Evolutionary conservation across 2,888 invertebrate genomes (phyloP), one percentile per base, ranked within the genome.

Genomic region (Euphydryas editha): DNA sequence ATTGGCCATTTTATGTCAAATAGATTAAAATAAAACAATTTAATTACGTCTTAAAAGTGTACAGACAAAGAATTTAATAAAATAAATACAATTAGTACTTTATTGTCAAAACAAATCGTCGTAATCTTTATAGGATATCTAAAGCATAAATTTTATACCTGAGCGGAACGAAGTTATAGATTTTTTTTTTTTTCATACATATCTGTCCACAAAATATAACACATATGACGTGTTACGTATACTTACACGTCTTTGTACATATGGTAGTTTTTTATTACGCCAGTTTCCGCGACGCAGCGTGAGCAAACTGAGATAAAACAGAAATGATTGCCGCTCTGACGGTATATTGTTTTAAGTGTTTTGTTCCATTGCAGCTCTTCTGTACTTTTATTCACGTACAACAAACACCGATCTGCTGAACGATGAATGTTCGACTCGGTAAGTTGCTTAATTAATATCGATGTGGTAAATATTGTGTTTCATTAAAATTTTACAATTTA

Each of bases 251-350:
- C 59, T 68, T 59, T 49, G 59, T 66, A 61, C 81, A 85, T 80
- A 82, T 81, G 81, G 82, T 85, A 86, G 87, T 89, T 91, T 92
- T 90, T 90, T 91, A 91, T 90, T 87, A 84, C 85, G 80, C 80
- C 85, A 82, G 88, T 87, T 88, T 86, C 88, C 88, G 87, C 80
- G 81, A 82, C 85, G 78, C 81, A 81, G 86, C 86, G 87, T 91
- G 92, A 84, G 83, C 90, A 89, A 90, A 90, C 90, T 87, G 84
- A 86, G 90, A 92, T 92, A 92, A 91, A 91, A 89, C 87, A 86
- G 86, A 84, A 91, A 88, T 88, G 88, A 91, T 91, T 88, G 90
- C 90, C 87, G 87, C 87, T 85, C 85, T 86, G 85, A 85, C 86
- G 84, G 84, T 88, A 90, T 90, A 90, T 88, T 90, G 87, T 91